These are phyloP conservation scores for Papilio aristodemus DNA, from an alignment of 1,140 invertebrate species.

Conservation along the genomic window DNA sequence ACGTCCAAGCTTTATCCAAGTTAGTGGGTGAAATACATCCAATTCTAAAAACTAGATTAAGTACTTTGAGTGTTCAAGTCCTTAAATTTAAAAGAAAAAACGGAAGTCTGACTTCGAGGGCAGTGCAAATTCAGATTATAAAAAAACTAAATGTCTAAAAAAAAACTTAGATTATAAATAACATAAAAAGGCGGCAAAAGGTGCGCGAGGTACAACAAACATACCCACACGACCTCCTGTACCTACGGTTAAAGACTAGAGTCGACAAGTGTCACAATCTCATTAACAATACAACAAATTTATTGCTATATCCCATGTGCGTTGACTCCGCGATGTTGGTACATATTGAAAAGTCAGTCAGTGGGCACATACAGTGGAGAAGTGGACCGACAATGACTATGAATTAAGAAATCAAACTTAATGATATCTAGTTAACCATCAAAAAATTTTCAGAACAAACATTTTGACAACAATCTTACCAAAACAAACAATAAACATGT, in stretches of 20 bases:
- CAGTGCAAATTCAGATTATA: slow-evolving; percentile 57
- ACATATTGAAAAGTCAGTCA: slow-evolving; percentile 2
- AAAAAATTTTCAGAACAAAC: background rate
- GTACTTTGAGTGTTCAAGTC: slow-evolving; percentile 54
- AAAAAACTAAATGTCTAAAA: slow-evolving; percentile 59
- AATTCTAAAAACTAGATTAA: slow-evolving; percentile 67
- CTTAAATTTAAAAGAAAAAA: slow-evolving; percentile 43
- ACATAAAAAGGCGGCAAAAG: slow-evolving; percentile 50
- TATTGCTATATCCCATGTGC: slow-evolving; percentile 45
- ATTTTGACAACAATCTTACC: background rate
- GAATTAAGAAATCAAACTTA: background rate
- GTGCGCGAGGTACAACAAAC: slow-evolving; percentile 29
- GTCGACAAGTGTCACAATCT: slow-evolving; percentile 56
- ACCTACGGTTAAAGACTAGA: slow-evolving; percentile 64
- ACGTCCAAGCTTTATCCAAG: slow-evolving; percentile 43
- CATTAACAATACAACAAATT: slow-evolving; percentile 52
- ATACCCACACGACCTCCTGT: slow-evolving; percentile 23
- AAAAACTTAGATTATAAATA: slow-evolving; percentile 62
- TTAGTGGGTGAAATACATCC: slow-evolving; percentile 52
- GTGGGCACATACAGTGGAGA: background rate
- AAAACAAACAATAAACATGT: background rate
- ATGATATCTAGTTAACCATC: background rate
- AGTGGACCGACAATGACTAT: background rate
- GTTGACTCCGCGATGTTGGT: slow-evolving; percentile 37
- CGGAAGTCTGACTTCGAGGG: slow-evolving; percentile 56